A percentile compares a stretch with the other conserved stretches of the same genome.
phyloP scores from a whole-genome alignment of 2,888 invertebrate species.

The Epinotia ramella region DNA sequence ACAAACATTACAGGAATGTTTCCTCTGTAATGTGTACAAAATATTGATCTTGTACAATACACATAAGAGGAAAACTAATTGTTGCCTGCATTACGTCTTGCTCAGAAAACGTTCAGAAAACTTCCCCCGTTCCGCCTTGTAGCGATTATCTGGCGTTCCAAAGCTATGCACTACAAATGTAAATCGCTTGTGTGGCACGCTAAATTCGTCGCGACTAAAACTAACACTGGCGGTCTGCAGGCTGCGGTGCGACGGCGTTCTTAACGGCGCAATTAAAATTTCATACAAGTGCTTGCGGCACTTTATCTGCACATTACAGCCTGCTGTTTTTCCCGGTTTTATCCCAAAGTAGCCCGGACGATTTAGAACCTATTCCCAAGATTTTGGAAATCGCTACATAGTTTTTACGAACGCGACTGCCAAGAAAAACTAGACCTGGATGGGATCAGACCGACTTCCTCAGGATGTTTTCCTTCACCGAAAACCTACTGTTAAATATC shows the following conservation, averaged over 20 bases:
- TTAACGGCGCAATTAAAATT: conserved; percentile 73
- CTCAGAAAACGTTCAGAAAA: not conserved
- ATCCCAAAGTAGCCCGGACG: too few species aligned
- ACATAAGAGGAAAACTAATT: not conserved
- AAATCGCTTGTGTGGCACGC: conserved; percentile 30
- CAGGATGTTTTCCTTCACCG: too few species aligned
- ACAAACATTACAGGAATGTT: too few species aligned
- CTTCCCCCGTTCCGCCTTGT: conserved; percentile 2
- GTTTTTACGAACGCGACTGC: too few species aligned
- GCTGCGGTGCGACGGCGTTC: conserved; percentile 50
- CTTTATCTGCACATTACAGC: not conserved
- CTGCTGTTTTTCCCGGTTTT: too few species aligned
- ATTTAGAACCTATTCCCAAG: too few species aligned
- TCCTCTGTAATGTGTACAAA: too few species aligned
- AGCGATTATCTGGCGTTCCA: conserved; percentile 20
- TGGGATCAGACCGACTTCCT: too few species aligned
- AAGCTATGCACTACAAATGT: conserved; percentile 36
- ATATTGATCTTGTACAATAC: too few species aligned
- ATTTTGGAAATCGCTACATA: too few species aligned
- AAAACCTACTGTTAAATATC: too few species aligned
- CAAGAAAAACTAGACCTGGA: too few species aligned
- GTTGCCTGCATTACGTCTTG: not conserved
- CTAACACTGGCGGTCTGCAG: conserved; percentile 31
- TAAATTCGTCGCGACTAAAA: conserved; percentile 35
- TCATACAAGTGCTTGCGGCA: conserved; percentile 60